Percentiles rank a stretch among this genome's conserved stretches.
phyloP scores from a whole-genome alignment of 2,797 vertebrate genomes.

The Pseudomugil gertrudae region DNA sequence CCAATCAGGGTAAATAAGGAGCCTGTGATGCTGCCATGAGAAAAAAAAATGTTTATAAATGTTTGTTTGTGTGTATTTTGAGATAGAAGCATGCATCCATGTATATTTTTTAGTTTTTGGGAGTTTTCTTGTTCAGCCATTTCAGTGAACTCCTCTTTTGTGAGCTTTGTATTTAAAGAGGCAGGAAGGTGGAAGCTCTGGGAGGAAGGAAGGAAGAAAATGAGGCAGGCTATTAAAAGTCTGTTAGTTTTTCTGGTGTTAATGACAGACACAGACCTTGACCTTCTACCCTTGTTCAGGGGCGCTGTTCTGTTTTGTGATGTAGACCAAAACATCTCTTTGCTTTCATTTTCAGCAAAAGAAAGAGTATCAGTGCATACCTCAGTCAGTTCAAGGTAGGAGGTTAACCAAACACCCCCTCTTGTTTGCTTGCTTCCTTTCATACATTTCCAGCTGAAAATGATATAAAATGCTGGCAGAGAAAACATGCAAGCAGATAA shows the following conservation, averaged over 20 bases:
- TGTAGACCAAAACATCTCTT: constrained; percentile 36
- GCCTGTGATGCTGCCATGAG: too few relatives aligned
- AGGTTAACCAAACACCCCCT: constrained; percentile 20
- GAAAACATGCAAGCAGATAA: constrained; percentile 6
- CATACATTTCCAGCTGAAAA: constrained; percentile 1
- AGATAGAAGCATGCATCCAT: too few relatives aligned
- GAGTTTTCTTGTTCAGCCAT: constrained; percentile 14
- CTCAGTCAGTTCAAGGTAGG: constrained; percentile 78
- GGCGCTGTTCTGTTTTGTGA: constrained; percentile 31
- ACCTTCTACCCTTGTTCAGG: constrained; percentile 43
- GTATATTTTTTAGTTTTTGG: not conserved
- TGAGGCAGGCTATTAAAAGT: constrained; percentile 70
- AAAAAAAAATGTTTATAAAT: too few relatives aligned
- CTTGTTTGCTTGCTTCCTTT: constrained; percentile 2
- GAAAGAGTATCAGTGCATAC: constrained; percentile 74
- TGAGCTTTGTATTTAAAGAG: constrained; percentile 44
- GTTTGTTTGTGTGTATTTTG: too few relatives aligned
- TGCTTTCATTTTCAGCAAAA: constrained; percentile 72
- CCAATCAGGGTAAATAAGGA: too few relatives aligned
- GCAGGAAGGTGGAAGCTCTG: constrained; percentile 64
- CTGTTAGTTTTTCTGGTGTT: constrained; percentile 45
- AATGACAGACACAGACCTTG: constrained; percentile 67
- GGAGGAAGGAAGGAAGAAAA: constrained; percentile 73
- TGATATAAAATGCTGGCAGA: not conserved
- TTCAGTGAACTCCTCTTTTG: constrained; percentile 28